Conservation (phyloP, 2,113 vertebrate genomes). For the Leucopternis melanops region DNA sequence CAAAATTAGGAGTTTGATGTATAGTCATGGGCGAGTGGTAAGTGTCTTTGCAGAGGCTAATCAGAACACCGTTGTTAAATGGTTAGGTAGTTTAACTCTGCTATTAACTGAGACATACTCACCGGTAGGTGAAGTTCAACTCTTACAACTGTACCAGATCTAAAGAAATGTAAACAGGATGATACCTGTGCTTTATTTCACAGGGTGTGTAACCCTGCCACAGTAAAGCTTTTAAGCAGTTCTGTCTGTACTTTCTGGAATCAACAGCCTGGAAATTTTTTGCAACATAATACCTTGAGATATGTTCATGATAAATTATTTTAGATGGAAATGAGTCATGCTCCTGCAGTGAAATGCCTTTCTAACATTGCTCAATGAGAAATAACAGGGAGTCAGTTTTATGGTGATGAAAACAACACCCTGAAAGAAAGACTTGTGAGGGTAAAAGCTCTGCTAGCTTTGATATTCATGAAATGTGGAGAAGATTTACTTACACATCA, state of each 20-base stretch:
- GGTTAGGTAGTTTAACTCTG: background rate
- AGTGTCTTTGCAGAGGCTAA: background rate
- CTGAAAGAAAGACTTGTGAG: background rate
- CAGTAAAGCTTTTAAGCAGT: background rate
- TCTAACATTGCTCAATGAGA: background rate
- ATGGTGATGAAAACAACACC: constrained; percentile 4
- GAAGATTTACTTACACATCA: background rate
- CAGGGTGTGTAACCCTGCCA: background rate
- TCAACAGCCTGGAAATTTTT: background rate
- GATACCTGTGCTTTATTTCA: background rate
- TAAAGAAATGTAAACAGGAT: background rate
- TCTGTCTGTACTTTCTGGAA: background rate
- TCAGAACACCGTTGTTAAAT: background rate
- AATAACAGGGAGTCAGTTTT: constrained; percentile 23
- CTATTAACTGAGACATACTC: background rate
- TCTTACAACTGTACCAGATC: background rate
- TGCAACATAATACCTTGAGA: background rate
- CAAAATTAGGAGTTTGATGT: background rate
- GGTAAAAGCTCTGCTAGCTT: background rate
- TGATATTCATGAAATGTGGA: background rate
- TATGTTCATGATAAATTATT: background rate
- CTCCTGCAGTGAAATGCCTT: background rate
- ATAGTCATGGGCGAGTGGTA: background rate
- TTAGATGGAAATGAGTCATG: background rate
- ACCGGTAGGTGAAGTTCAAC: background rate